These are phyloP conservation scores for Brenthis hecate DNA, from an alignment of 2,888 invertebrate species.

Conservation along the genomic window DNA sequence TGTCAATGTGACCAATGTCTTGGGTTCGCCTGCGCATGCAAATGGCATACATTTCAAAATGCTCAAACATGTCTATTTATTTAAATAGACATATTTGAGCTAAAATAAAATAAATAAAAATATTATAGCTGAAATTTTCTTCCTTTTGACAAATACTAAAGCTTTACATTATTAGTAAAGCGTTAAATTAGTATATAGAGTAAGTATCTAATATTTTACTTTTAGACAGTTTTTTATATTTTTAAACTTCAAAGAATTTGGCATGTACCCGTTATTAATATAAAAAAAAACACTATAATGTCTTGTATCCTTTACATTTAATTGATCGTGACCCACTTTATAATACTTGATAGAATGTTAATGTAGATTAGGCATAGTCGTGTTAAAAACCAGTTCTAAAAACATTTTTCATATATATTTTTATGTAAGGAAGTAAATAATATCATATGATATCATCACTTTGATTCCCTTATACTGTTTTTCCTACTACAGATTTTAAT, in stretches of 20 bases:
- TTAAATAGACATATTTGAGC: too few species aligned
- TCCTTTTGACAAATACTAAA: neutral
- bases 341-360: slow-evolving; percentile 5
- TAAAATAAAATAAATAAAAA: too few species aligned
- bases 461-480: neutral
- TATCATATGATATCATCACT: too few species aligned
- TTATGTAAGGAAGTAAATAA: neutral
- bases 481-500: too few species aligned
- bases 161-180: neutral
- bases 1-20: slow-evolving; percentile 28
- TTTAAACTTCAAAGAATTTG: too few species aligned
- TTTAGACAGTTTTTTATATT: too few species aligned
- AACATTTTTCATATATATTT: slow-evolving; percentile 10
- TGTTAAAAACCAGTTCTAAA: slow-evolving; percentile 11
- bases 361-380: slow-evolving; percentile 1
- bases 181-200: too few species aligned
- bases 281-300: neutral
- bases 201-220: too few species aligned
- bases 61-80: neutral
- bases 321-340: slow-evolving; percentile 16
- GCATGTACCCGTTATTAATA: neutral
- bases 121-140: neutral
- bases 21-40: slow-evolving; percentile 17
- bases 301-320: slow-evolving; percentile 6
- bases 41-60: slow-evolving; percentile 14